Evolutionary conservation across 1,140 invertebrate species (phyloP), one percentile per base, ranked within the genome.

Genomic region (Drosophila nannoptera): DNA sequence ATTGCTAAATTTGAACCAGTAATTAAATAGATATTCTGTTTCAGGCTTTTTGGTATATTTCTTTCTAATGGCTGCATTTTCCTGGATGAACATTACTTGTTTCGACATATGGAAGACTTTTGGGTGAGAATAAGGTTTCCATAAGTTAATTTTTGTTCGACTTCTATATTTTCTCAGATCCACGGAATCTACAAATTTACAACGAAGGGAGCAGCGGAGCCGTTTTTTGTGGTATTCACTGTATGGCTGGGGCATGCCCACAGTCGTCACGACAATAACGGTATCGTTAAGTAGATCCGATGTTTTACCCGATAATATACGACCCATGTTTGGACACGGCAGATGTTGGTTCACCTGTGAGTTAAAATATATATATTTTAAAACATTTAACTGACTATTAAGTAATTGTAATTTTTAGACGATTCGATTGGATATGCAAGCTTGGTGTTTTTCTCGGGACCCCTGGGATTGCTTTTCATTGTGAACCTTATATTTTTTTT

Each of bases 1-100:
- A 3, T 22, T 1, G 22, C 22, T 22, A 22, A 22, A 22, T 22
- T 22, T 22, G 22, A 22, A 22, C 22, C 22, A 22, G 22, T 22
- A 22, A 22, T 22, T 31, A 11, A 29, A 45, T 36, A 32, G 33
- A 46, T 14, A 33, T 33, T 55, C 32, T 31, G 71, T 92, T 93
- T 77, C 92, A 93, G 95, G 94, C 7, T 93, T 94, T 77, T 91
- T 93, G 45, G 93, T 96, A 50, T 95, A 97, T 87, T 97, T 96
- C 88, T 95, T 94, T 69, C 95, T 96, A 87, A 90, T 97, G 78
- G 92, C 95, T 4, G 94, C 95, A 56, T 97, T 97, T 90, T 94
- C 95, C 67, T 98, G 97, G 97, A 93, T 97, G 84, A 96, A 95
- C 89, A 93, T 96, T 42, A 97, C 97, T 93, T 96, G 96, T 76